Conservation (phyloP, 2,113 vertebrate species). For the Podocnemis expansa region DNA sequence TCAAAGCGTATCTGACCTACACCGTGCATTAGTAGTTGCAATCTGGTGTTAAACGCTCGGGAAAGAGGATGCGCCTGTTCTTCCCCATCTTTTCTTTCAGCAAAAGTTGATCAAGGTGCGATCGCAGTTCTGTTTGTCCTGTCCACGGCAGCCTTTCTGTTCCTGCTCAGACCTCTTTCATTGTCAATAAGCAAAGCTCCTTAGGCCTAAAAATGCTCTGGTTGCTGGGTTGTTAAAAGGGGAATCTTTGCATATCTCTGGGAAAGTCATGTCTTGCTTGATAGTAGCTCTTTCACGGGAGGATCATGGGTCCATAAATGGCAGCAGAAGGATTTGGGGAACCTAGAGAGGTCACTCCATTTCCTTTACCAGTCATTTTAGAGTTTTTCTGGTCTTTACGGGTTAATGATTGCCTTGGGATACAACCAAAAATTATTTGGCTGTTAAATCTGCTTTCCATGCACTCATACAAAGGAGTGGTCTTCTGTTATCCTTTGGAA, state of each 20-base stretch:
- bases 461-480: not conserved
- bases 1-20: not conserved
- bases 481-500: not conserved
- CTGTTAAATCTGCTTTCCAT: not conserved
- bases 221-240: not conserved
- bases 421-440: not conserved
- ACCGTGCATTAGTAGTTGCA: not conserved
- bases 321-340: conserved; percentile 69
- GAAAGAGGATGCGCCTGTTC: not conserved
- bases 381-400: not conserved
- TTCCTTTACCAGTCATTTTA: conserved; percentile 15
- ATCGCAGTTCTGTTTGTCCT: not conserved
- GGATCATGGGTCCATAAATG: conserved; percentile 60
- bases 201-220: conserved; percentile 14
- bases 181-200: not conserved
- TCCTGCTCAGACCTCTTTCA: not conserved
- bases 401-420: not conserved
- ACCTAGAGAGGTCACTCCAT: conserved; percentile 15
- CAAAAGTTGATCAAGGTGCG: not conserved
- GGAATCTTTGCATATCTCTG: conserved; percentile 52
- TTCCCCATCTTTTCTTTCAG: not conserved
- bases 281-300: conserved; percentile 62
- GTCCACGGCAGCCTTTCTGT: not conserved
- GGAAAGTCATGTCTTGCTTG: not conserved
- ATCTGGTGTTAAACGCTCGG: not conserved